A percentile compares a stretch with the other conserved stretches of the same genome.
Conservation (phyloP, 1,140 invertebrate genomes). For the Bombus turneri region DNA sequence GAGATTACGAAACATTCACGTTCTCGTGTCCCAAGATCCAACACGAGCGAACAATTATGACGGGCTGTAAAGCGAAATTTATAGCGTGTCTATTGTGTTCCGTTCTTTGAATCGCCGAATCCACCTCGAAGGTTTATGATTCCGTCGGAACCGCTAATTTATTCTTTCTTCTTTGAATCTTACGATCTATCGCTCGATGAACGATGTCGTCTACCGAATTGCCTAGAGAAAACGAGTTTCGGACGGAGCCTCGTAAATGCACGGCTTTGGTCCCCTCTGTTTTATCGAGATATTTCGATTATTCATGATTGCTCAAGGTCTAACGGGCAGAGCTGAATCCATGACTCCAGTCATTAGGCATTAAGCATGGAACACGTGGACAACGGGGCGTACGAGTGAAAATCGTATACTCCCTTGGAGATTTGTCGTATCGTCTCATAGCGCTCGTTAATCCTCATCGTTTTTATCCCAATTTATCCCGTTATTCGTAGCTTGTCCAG, state of each 20-base stretch:
- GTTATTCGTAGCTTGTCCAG: constrained; percentile 47
- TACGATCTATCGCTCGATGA: constrained; percentile 43
- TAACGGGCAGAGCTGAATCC: constrained; percentile 3
- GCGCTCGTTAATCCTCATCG: constrained; percentile 57
- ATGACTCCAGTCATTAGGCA: constrained; percentile 49
- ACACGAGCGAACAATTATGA: constrained; percentile 35
- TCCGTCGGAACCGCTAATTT: constrained; percentile 44
- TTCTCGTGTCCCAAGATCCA: background rate
- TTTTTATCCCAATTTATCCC: constrained; percentile 64
- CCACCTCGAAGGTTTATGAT: constrained; percentile 40
- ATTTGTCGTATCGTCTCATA: constrained; percentile 35
- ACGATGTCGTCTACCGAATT: constrained; percentile 31
- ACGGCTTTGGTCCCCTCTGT: constrained; percentile 17
- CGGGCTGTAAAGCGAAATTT: constrained; percentile 35
- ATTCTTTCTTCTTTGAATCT: constrained; percentile 1
- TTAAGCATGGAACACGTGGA: constrained; percentile 43
- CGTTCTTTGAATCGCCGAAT: constrained; percentile 11
- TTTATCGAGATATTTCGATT: constrained; percentile 63
- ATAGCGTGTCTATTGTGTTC: constrained; percentile 37
- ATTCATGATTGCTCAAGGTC: constrained; percentile 62
- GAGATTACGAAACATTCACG: constrained; percentile 24
- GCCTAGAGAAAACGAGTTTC: constrained; percentile 50
- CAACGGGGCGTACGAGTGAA: constrained; percentile 3
- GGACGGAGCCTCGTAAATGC: constrained; percentile 36
- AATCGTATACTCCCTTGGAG: constrained; percentile 37